Percentiles rank a stretch among this genome's conserved stretches.
Conservation (phyloP, 2,113 vertebrate genomes). For the Xiphophorus maculatus region DNA sequence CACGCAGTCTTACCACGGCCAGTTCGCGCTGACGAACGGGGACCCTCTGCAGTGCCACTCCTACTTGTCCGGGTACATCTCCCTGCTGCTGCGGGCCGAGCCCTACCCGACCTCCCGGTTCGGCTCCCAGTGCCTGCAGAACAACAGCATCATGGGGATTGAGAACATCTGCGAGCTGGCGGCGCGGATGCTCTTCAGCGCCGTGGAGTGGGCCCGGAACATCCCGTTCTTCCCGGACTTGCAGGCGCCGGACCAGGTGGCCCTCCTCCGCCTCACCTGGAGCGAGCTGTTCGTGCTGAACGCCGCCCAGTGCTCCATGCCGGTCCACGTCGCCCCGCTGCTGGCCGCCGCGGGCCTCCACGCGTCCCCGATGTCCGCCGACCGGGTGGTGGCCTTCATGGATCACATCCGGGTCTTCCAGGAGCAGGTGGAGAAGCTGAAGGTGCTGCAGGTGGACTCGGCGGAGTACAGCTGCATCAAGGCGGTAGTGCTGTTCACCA, state of each 20-base stretch:
- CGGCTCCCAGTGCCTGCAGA: conserved; percentile 95
- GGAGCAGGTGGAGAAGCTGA: conserved; percentile 98
- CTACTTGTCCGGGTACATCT: conserved; percentile 98
- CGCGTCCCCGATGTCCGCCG: conserved; percentile 95
- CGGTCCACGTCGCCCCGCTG: conserved; percentile 93
- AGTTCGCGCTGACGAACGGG: conserved; percentile 93
- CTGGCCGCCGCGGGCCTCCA: conserved; percentile 95
- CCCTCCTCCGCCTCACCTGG: conserved; percentile 95
- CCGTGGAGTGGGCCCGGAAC: conserved; percentile 98
- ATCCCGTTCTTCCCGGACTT: conserved; percentile 98
- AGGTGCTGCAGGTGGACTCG: conserved; percentile 95
- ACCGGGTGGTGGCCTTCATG: conserved; percentile 98
- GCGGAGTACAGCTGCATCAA: conserved; percentile 98
- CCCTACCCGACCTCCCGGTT: conserved; percentile 95
- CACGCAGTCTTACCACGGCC: conserved; percentile 92
- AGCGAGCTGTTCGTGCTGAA: conserved; percentile 98
- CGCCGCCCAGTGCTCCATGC: conserved; percentile 97
- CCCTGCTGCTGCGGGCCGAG: conserved; percentile 94
- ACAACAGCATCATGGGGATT: conserved; percentile 96
- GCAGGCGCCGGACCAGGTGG: conserved; percentile 98
- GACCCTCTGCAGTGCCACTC: conserved; percentile 96
- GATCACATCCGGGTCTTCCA: conserved; percentile 99
- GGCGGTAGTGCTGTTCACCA: conserved; percentile 96
- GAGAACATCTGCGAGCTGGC: conserved; percentile 99
- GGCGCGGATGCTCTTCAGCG: conserved; percentile 96